phyloP scores from a whole-genome alignment of 2,888 invertebrate genomes.

The Galerucella nymphaeae region DNA sequence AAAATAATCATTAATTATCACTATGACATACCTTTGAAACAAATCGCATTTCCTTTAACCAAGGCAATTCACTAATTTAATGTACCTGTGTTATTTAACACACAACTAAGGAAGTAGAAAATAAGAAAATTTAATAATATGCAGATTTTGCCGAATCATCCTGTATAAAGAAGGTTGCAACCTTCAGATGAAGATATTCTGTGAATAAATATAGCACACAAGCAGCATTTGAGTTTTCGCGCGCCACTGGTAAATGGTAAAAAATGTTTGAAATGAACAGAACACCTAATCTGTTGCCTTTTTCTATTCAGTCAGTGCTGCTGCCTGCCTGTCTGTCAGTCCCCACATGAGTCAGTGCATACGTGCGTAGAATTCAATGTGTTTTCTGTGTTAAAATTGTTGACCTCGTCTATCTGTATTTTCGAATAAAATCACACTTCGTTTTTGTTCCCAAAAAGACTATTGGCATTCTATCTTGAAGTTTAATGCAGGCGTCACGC shows the following conservation, averaged over 20 bases:
- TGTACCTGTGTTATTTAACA: too few species aligned
- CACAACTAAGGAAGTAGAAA: too few species aligned
- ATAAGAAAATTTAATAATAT: too few species aligned
- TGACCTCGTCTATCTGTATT: not conserved
- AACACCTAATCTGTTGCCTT: constrained; percentile 1
- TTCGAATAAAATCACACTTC: not conserved
- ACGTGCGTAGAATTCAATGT: constrained; percentile 23
- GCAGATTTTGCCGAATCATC: too few species aligned
- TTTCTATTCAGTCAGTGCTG: constrained; percentile 28
- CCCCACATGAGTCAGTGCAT: constrained; percentile 26
- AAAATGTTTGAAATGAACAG: not conserved
- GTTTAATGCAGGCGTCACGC: too few species aligned
- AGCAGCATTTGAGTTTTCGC: not conserved
- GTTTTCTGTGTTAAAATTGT: constrained; percentile 1
- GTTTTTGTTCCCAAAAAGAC: not conserved
- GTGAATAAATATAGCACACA: not conserved
- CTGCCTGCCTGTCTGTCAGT: constrained; percentile 22
- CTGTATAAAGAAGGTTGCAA: too few species aligned
- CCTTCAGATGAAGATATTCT: too few species aligned
- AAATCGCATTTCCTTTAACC: too few species aligned
- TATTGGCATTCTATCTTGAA: too few species aligned
- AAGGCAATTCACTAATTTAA: too few species aligned
- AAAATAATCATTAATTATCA: too few species aligned
- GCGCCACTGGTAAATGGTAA: not conserved
- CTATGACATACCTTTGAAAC: too few species aligned